Percentiles rank a stretch among this genome's conserved stretches.
These are phyloP conservation scores for Tragelaphus eurycerus DNA, from an alignment of 2,797 vertebrate genomes.

Conservation along the genomic window DNA sequence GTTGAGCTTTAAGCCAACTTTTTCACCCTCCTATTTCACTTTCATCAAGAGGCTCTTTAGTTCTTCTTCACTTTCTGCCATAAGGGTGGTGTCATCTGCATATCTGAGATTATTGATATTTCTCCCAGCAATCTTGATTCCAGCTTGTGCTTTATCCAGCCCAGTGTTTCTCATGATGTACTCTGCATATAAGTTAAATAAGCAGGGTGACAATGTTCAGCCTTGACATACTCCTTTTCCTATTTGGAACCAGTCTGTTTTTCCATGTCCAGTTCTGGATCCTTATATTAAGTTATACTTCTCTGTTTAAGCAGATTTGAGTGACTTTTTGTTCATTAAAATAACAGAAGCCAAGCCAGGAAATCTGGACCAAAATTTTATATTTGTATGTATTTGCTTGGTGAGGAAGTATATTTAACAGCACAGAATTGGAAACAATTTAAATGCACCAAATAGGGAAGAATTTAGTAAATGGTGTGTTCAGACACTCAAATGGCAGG, in stretches of 20 bases:
- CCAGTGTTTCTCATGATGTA: background rate
- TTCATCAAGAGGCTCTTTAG: background rate
- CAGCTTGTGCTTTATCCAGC: background rate
- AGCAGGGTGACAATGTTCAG: background rate
- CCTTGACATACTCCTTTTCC: background rate
- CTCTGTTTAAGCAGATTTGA: background rate
- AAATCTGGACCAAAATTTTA: background rate
- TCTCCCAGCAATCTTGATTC: too few species aligned
- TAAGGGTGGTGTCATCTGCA: background rate
- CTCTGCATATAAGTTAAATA: background rate
- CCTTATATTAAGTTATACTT: background rate
- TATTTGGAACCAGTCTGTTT: background rate
- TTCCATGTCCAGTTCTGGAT: background rate
- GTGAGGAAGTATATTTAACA: background rate
- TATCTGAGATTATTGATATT: background rate
- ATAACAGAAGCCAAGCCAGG: background rate
- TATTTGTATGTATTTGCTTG: background rate
- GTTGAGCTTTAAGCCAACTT: too few species aligned
- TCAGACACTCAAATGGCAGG: background rate
- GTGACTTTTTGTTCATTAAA: background rate
- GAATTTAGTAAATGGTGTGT: background rate
- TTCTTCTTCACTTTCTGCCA: background rate
- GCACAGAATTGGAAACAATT: background rate
- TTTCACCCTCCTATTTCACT: too few species aligned
- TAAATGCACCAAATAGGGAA: background rate